Conservation (phyloP, 2,888 invertebrate genomes). For the Phyllotreta cruciferae region DNA sequence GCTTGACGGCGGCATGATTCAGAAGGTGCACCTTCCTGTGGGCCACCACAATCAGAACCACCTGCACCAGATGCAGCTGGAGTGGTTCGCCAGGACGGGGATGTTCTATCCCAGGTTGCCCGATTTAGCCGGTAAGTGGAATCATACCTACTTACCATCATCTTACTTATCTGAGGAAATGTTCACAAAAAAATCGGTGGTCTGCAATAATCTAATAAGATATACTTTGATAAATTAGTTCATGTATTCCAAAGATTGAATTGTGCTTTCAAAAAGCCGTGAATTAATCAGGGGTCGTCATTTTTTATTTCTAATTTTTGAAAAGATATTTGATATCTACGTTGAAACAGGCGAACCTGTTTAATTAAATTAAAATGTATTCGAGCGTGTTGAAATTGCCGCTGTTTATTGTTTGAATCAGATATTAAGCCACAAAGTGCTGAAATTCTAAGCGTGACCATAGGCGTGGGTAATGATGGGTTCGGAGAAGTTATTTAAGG, state of each 20-base stretch:
- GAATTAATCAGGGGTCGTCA: too few relatives aligned
- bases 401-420: constrained; percentile 2
- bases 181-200: background rate
- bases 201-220: background rate
- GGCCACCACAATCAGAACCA: constrained; percentile 62
- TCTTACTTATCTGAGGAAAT: background rate
- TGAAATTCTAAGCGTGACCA: constrained; percentile 1
- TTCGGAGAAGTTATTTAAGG: background rate
- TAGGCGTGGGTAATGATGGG: constrained; percentile 4
- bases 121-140: constrained; percentile 75
- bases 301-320: too few relatives aligned
- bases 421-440: constrained; percentile 10
- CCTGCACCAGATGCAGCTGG: constrained; percentile 82
- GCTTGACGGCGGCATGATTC: constrained; percentile 62
- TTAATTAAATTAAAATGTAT: too few relatives aligned
- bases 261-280: too few relatives aligned
- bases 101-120: constrained; percentile 92
- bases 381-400: too few relatives aligned
- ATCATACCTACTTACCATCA: too few relatives aligned
- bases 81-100: constrained; percentile 88
- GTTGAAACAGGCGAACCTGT: too few relatives aligned
- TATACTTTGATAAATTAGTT: background rate
- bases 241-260: too few relatives aligned
- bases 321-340: too few relatives aligned
- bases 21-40: constrained; percentile 61